Evolutionary conservation across 2,113 vertebrate species (phyloP).

Genomic region (Jaculus jaculus): DNA sequence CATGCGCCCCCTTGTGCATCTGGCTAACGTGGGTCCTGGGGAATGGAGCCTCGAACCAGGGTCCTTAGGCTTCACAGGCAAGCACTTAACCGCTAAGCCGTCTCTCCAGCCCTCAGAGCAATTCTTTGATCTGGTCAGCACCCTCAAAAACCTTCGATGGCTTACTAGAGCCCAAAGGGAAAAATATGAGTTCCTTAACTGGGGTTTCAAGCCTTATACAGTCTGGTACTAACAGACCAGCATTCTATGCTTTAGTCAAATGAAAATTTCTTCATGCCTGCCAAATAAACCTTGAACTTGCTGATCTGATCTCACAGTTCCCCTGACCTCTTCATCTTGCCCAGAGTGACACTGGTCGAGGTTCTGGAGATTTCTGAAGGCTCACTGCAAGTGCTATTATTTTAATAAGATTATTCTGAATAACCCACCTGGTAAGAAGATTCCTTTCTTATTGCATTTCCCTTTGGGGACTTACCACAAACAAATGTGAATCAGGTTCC

Average conservation of each 20-base stretch:
- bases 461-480: not conserved
- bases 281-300: not conserved
- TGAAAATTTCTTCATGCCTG: not conserved
- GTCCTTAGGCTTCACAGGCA: too few species aligned
- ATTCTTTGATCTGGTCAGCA: not conserved
- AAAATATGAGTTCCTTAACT: not conserved
- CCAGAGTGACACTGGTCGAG: not conserved
- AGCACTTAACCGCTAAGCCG: too few species aligned
- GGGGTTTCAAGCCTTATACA: not conserved
- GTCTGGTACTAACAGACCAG: not conserved
- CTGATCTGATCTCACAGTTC: accelerated
- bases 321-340: not conserved
- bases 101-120: too few species aligned
- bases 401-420: constrained; percentile 15
- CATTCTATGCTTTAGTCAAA: not conserved
- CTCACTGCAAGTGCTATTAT: not conserved
- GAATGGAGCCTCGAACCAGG: too few species aligned
- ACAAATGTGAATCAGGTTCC: not conserved
- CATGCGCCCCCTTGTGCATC: too few species aligned
- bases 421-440: not conserved
- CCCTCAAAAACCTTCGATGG: not conserved
- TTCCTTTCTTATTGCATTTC: not conserved
- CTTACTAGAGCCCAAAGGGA: not conserved
- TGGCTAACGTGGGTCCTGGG: too few species aligned
- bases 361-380: not conserved